Evolutionary conservation across 2,888 invertebrate genomes (phyloP), one percentile per base, ranked within the genome.

Genomic region (Biston betularia): DNA sequence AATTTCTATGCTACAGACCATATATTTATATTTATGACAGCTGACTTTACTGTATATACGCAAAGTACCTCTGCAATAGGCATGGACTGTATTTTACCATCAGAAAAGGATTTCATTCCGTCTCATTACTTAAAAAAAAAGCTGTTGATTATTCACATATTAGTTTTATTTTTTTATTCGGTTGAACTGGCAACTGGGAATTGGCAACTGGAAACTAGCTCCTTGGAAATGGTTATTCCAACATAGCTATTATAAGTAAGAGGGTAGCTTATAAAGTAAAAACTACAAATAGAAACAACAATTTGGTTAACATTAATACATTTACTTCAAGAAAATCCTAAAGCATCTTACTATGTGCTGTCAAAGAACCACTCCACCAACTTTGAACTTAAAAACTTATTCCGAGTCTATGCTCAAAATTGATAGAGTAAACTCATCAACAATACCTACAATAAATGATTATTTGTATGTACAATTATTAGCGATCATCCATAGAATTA

Each of bases 321-420:
- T 90, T 89, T 89, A 88, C 79, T 90, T 88, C 86, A 88, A 85
- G 84, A 88, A 89, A 65, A 85, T 83, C 84, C 87, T 89, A 90
- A 90, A 88, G 87, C 87, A 85, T 87, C 88, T 83, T 86, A 87
- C 83, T 89, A 82, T 85, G 83, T 84, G 73, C 15, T 58, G 56
- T 62, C 45, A 62, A 69, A 58, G 46, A 70, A 58, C 45, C 40
- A 61, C 53, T 54, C 44, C 45, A 67, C 35, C 35, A 33, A 55
- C 55, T 63, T 67, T 38, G 24, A 54, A 63, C 50, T 15, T 33
- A 14, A 54, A 24, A 58, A 34, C 48, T 12, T 11, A 48, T 3
- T 2, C n/a, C 3, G 48, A 61, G 12, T 12, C 50, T 58, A 24
- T 0, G 42, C 24, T 33, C 54, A 54, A 54, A 54, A 44, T 24